phyloP scores from a whole-genome alignment of 2,888 invertebrate species.

The Galeopsomyia nigrocyanea region DNA sequence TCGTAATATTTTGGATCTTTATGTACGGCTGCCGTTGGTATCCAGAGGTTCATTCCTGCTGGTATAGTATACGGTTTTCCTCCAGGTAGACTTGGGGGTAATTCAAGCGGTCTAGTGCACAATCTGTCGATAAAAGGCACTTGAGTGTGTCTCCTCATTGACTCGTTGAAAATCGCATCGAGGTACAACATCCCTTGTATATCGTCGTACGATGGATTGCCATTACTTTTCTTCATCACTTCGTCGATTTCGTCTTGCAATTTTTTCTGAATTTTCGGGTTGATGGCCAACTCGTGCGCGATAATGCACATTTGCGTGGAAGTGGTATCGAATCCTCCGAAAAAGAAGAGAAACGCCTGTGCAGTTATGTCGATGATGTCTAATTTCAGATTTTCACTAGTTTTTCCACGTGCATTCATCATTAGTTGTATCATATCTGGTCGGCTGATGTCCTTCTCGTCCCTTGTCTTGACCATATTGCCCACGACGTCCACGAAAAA shows the following conservation, averaged over 20 bases:
- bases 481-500: constrained; percentile 51
- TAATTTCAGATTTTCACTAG: constrained; percentile 43
- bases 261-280: constrained; percentile 55
- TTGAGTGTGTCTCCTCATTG: constrained; percentile 59
- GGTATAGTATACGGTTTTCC: constrained; percentile 56
- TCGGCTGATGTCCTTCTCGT: constrained; percentile 51
- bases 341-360: constrained; percentile 50
- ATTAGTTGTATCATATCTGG: constrained; percentile 61
- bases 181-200: constrained; percentile 71
- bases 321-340: constrained; percentile 60
- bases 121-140: constrained; percentile 56
- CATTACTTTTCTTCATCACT: constrained; percentile 53
- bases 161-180: constrained; percentile 70
- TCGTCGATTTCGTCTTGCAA: constrained; percentile 62
- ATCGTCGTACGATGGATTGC: constrained; percentile 67
- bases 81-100: constrained; percentile 60
- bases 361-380: constrained; percentile 66
- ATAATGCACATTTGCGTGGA: constrained; percentile 55
- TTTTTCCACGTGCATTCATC: constrained; percentile 67
- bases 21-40: constrained; percentile 64
- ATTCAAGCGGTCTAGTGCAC: constrained; percentile 59
- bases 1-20: constrained; percentile 62
- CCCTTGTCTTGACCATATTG: constrained; percentile 47
- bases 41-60: constrained; percentile 57
- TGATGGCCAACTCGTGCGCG: constrained; percentile 53